These are phyloP conservation scores for Pangasius djambal DNA, from an alignment of 2,797 vertebrate genomes.

Conservation along the genomic window DNA sequence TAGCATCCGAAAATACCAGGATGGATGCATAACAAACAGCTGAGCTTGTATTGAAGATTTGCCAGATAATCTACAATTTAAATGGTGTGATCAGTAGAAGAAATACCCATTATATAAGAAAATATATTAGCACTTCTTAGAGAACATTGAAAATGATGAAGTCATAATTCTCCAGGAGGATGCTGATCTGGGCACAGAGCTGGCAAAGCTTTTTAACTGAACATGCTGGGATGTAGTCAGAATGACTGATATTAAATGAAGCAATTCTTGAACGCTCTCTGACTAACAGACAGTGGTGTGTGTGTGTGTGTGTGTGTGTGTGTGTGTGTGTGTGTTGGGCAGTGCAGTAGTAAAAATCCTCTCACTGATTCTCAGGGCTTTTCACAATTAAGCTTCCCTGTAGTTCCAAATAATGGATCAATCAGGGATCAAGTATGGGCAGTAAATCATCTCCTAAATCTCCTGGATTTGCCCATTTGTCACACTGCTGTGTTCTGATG, in stretches of 20 bases:
- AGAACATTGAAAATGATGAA: neutral
- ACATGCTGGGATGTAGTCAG: constrained; percentile 13
- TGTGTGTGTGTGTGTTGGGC: neutral
- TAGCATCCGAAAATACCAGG: constrained; percentile 4
- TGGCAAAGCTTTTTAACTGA: neutral
- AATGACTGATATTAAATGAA: constrained; percentile 2
- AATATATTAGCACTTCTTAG: neutral
- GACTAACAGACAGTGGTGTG: neutral
- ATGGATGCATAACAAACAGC: neutral
- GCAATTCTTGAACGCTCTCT: neutral
- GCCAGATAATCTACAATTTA: neutral
- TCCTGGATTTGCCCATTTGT: constrained; percentile 48
- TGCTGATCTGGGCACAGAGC: neutral
- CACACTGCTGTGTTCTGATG: constrained; percentile 11
- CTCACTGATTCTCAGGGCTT: constrained; percentile 29
- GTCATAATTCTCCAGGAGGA: neutral
- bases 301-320: constrained; percentile 12
- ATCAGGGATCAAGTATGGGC: constrained; percentile 47
- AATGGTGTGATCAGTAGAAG: neutral
- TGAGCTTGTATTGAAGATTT: neutral
- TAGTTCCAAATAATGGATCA: constrained; percentile 41
- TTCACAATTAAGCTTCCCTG: constrained; percentile 35
- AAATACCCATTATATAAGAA: neutral
- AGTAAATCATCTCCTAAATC: constrained; percentile 43
- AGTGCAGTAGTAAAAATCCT: neutral